Evolutionary conservation across 1,140 invertebrate species (phyloP), one percentile per base, ranked within the genome.

Genomic region (Campoletis sonorensis): DNA sequence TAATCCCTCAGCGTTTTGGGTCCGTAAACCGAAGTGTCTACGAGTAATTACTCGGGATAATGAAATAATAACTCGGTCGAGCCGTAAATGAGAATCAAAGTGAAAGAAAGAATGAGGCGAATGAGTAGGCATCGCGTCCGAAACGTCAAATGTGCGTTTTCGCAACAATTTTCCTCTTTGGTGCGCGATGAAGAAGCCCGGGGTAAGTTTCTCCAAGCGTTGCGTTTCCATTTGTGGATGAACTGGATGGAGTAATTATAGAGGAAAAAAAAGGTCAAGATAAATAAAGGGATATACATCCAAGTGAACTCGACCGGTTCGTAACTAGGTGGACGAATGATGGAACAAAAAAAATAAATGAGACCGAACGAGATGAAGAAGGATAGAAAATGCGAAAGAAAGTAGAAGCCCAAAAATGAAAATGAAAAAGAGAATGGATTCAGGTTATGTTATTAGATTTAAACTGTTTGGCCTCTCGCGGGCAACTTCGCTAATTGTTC

Each of bases 371-470:
- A 54, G 51, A 54, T 18, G 1, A 18, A 54, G 51, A 54, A 21
- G n/a, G 61, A 64, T 5, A 10, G 61, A 64, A 26, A 64, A 23
- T 13, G 61, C 4, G 27, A 75, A 75, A 75, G 51, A 77, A 58
- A n/a, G 23, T 10, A 26, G 61, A 64, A 23, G 23, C 61, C 3
- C 27, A 64, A 23, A 27, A 26, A 23, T 26, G 27, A 21, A 64
- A 64, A 26, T 15, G 61, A 64, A 23, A 51, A 26, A 75, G 49
- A 33, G 49, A 58, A 75, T 26, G 49, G 26, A 51, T 58, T 61
- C 78, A 40, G 75, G 68, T 73, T 40, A 72, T 76, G 84, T 87
- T 87, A 87, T 87, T 87, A 86, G 82, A 87, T 87, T 87, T 85
- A 86, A 87, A 85, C 82, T 83, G 86, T 85, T 85, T 83, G 83